Base-by-base conservation (phyloP, 2,888 invertebrate genomes). In the Argynnis bischoffii region DNA sequence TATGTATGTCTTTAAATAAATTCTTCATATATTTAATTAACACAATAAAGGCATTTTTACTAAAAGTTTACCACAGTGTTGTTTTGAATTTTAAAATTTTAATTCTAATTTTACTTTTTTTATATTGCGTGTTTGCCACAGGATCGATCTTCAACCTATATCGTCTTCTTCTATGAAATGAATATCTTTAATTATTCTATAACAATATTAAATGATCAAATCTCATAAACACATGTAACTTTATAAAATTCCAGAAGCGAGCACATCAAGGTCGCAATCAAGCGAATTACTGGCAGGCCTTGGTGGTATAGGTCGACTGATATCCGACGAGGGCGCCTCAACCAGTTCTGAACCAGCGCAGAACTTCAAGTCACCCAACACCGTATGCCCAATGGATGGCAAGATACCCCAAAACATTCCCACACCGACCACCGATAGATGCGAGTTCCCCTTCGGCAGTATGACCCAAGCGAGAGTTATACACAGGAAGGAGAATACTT, bases 381-480 rank as follows among this genome's bases (percentile, higher is more conserved):
- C 97, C 72, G 96, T 98, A 73, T 97, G 97, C 75, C 97, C 97
- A 4, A 95, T 95, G 93, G 97, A 96, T 82, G 95, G 96, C 77
- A 96, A 96, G 89, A 89, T 93, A 78, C 92, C 94, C 77, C 93
- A 92, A 76, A 93, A 89, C 85, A 92, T 93, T 78, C 94, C 86
- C 88, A 94, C 88, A 71, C 92, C 91, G 51, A 82, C 87, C 18
- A 81, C 89, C 90, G 96, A 85, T 93, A 95, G 84, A 1, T 91
- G 94, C 80, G 94, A 94, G 81, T 98, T 95, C 89, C 97, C 98
- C 54, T 98, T 98, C 86, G 96, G 97, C 80, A 97, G 97, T 87
- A 98, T 98, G 98, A 97, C 97, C 57, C 96, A 97, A 82, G 96
- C 96, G 72, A 95, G 97, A 85, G 97, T 97, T 61, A 96, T 97